phyloP scores from a whole-genome alignment of 2,888 invertebrate species.

The Cheilosia variabilis region DNA sequence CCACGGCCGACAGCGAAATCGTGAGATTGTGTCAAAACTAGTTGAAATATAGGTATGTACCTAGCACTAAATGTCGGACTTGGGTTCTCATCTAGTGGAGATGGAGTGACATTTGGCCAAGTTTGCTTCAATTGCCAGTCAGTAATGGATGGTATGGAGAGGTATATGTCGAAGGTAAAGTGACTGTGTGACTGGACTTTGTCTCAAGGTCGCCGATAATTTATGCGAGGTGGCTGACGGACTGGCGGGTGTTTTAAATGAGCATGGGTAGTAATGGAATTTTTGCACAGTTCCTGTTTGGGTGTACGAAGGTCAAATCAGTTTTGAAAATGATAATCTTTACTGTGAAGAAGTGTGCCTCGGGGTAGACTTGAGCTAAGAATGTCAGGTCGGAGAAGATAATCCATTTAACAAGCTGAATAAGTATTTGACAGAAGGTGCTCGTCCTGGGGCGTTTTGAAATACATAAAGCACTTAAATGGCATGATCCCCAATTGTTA shows the following conservation, averaged over 20 bases:
- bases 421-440: too few species aligned
- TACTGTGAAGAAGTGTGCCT: not conserved
- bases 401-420: too few species aligned
- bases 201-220: slow-evolving; percentile 41
- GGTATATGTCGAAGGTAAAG: slow-evolving; percentile 17
- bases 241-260: slow-evolving; percentile 26
- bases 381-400: not conserved
- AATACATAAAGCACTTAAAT: too few species aligned
- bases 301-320: not conserved
- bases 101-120: slow-evolving; percentile 62
- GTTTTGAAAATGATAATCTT: not conserved
- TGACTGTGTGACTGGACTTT: slow-evolving; percentile 15
- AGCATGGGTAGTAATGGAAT: not conserved
- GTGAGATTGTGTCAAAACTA: slow-evolving; percentile 61
- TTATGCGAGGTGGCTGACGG: slow-evolving; percentile 7
- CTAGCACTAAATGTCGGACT: slow-evolving; percentile 4
- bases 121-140: slow-evolving; percentile 20
- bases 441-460: too few species aligned
- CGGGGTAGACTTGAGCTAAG: not conserved
- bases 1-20: slow-evolving; percentile 21
- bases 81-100: slow-evolving; percentile 24
- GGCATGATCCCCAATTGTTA: too few species aligned
- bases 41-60: slow-evolving; percentile 29
- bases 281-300: slow-evolving; percentile 21
- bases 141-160: slow-evolving; percentile 12